Conservation (phyloP, 1,140 invertebrate species). For the Apis dorsata region DNA sequence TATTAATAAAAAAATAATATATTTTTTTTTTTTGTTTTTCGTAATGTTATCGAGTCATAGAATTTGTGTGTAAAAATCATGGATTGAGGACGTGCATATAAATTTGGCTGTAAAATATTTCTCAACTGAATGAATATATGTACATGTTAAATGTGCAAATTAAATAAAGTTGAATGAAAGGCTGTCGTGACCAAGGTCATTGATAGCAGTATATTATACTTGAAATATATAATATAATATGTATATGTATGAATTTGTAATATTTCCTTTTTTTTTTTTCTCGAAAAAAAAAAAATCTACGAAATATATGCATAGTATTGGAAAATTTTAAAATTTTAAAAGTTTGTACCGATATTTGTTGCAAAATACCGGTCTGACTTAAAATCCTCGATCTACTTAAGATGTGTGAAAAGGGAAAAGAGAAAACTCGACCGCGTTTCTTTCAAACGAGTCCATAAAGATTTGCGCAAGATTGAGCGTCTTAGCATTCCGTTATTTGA, state of each 20-base stretch:
- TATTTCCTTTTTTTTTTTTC: not conserved
- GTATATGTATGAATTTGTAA: slow-evolving; percentile 10
- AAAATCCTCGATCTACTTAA: slow-evolving; percentile 23
- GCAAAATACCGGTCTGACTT: not conserved
- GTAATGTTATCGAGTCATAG: no score
- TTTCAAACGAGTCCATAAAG: slow-evolving; percentile 1
- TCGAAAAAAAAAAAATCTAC: no score
- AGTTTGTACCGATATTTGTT: not conserved
- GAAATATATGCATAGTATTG: not conserved
- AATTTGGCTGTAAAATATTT: not conserved
- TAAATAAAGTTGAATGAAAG: slow-evolving; percentile 18
- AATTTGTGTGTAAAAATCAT: not conserved
- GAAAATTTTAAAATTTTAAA: not conserved
- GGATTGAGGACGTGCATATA: slow-evolving; percentile 1
- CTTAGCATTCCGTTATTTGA: slow-evolving; percentile 13
- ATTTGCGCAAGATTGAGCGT: slow-evolving; percentile 16
- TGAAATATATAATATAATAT: not conserved
- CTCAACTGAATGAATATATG: not conserved
- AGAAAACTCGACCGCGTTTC: slow-evolving; percentile 45
- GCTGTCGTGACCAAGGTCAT: slow-evolving; percentile 27
- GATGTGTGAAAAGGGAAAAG: slow-evolving; percentile 24
- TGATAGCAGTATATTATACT: slow-evolving; percentile 3
- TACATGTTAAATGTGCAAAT: not conserved
- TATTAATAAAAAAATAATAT: not conserved
- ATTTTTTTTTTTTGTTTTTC: not conserved